Base-by-base conservation (phyloP, 2,888 invertebrate species). In the Carcina quercana region DNA sequence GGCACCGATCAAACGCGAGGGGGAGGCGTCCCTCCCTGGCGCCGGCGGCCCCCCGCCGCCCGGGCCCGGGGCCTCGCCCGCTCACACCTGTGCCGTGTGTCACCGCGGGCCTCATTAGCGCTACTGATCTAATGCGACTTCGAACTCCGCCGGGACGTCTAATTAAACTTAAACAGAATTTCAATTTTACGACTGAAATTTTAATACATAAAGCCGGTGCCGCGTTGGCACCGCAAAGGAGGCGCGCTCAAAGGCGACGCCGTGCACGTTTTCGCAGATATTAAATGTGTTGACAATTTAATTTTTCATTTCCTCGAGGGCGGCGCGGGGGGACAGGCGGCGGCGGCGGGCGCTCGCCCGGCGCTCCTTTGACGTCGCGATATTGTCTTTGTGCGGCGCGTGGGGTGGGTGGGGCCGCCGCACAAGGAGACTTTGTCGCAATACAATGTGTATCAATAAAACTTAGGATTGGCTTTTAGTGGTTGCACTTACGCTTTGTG, bases 391-490 rank as follows among this genome's bases (percentile, higher is more conserved):
- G 83, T 82, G 75, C 71, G 72, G 67, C 69, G 71, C 68, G 69
- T 73, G 80, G 80, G 76, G 72, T 75, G 75, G 63, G 75, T 64
- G 65, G 67, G 76, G 66, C 72, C 75, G 62, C 64, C 65, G 69
- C 50, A 74, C 73, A 61, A 76, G 69, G 79, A 80, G 82, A 83
- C 83, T 82, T 82, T 83, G 83, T 84, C 83, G 82, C 84, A 83
- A 83, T 83, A 83, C 82, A 83, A 83, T 83, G 83, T 83, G 83
- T 84, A 83, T 83, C 83, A 83, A 83, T 83, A 84, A 84, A 84
- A 84, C 83, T 83, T 83, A 82, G 83, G 82, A 83, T 84, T 83
- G 83, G 83, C 83, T 84, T 84, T 84, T 84, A 83, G 83, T 82
- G 83, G 83, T 82, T 82, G 83, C 82, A 83, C 84, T 83, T 82